phyloP scores from a whole-genome alignment of 2,888 invertebrate genomes.

The Cyaniris semiargus region DNA sequence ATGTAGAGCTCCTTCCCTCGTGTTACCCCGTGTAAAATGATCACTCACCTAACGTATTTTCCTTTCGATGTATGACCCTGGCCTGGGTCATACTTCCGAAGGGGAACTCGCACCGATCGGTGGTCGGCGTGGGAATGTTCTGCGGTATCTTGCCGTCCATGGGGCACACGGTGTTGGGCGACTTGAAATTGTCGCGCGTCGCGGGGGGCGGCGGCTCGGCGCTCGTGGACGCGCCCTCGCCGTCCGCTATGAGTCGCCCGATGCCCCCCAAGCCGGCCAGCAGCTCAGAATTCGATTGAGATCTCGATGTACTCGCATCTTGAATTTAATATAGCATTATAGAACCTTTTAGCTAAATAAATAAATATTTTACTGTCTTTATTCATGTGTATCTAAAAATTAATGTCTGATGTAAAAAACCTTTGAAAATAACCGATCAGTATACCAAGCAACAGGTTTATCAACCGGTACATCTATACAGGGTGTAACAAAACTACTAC shows the following conservation, averaged over 20 bases:
- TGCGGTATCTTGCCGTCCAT: constrained; percentile 86
- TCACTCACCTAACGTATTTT: constrained; percentile 74
- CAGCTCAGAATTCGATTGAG: constrained; percentile 58
- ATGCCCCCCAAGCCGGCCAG: constrained; percentile 66
- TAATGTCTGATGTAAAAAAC: too few species aligned
- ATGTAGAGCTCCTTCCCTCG: neutral
- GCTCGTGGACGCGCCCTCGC: constrained; percentile 52
- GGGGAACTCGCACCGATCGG: constrained; percentile 86
- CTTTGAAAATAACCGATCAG: too few species aligned
- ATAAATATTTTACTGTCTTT: neutral
- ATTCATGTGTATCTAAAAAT: too few species aligned
- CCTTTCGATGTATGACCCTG: constrained; percentile 90
- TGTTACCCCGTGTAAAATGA: neutral
- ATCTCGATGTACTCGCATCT: constrained; percentile 66
- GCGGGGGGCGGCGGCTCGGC: constrained; percentile 71
- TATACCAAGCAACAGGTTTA: too few species aligned
- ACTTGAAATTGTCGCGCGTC: constrained; percentile 82
- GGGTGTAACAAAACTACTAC: too few species aligned
- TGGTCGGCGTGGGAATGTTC: constrained; percentile 75
- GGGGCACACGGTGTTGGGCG: constrained; percentile 94
- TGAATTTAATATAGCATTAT: constrained; percentile 30
- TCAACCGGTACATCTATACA: too few species aligned
- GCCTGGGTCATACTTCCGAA: constrained; percentile 96
- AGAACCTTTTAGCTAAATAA: neutral
- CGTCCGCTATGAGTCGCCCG: constrained; percentile 48